These are phyloP conservation scores for Furcifer pardalis DNA, from an alignment of 2,797 vertebrate species.

Conservation along the genomic window DNA sequence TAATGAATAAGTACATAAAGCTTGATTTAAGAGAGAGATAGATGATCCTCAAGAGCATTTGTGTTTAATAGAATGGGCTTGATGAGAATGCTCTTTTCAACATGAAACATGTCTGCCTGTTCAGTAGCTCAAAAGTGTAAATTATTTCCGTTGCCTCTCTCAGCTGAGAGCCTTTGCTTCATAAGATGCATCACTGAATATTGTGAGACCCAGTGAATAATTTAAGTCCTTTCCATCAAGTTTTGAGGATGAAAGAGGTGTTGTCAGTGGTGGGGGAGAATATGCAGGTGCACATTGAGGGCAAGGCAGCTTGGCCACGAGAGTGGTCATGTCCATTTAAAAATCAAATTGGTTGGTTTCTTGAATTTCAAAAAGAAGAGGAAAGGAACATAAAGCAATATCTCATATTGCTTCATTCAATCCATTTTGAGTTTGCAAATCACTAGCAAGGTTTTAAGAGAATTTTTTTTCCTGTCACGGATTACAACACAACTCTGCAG, in stretches of 20 bases:
- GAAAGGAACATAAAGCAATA: background rate
- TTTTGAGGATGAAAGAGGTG: background rate
- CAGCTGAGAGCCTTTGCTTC: background rate
- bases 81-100: slow-evolving; percentile 10
- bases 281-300: background rate
- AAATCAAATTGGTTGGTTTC: background rate
- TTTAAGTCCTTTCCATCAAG: background rate
- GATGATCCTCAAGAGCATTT: slow-evolving; percentile 3
- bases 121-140: background rate
- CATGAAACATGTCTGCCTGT: slow-evolving; percentile 8
- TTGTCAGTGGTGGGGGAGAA: background rate
- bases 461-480: background rate
- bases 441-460: too few relatives aligned
- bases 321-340: too few relatives aligned
- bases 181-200: background rate
- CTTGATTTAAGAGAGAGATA: background rate
- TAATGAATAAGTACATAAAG: background rate
- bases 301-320: background rate
- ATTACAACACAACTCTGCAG: background rate
- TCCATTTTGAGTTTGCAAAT: background rate
- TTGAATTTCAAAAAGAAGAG: too few relatives aligned
- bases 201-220: slow-evolving; percentile 7
- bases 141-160: slow-evolving; percentile 14
- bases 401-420: background rate
- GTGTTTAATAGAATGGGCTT: slow-evolving; percentile 23